phyloP scores from a whole-genome alignment of 2,888 invertebrate genomes.

The Diploptera punctata region DNA sequence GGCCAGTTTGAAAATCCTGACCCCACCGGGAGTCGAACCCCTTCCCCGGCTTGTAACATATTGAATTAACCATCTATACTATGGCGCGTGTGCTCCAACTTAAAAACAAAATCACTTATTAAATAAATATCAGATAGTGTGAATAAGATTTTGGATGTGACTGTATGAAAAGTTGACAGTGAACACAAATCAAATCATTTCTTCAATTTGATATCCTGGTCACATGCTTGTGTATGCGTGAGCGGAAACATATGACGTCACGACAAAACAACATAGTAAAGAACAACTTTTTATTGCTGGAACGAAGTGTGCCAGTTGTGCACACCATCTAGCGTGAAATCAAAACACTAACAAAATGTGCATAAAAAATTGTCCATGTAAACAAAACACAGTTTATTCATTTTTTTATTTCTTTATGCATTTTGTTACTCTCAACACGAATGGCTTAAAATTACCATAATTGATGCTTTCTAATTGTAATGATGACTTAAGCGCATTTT shows the following conservation, averaged over 20 bases:
- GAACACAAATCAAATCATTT: background rate
- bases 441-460: background rate
- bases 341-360: background rate
- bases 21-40: too few relatives aligned
- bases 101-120: too few relatives aligned
- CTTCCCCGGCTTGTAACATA: too few relatives aligned
- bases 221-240: background rate
- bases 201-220: background rate
- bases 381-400: background rate
- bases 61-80: too few relatives aligned
- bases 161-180: background rate
- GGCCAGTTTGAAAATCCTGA: too few relatives aligned
- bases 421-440: background rate
- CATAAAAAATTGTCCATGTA: background rate
- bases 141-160: too few relatives aligned
- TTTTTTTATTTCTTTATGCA: background rate
- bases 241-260: constrained; percentile 11
- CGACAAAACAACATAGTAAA: background rate
- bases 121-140: too few relatives aligned
- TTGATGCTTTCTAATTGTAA: too few relatives aligned
- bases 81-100: too few relatives aligned
- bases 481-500: too few relatives aligned
- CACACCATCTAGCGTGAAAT: constrained; percentile 5
- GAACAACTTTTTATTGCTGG: background rate
- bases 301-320: constrained; percentile 3